Conservation (phyloP, 2,113 vertebrate species). For the Paedocypris sp. region DNA sequence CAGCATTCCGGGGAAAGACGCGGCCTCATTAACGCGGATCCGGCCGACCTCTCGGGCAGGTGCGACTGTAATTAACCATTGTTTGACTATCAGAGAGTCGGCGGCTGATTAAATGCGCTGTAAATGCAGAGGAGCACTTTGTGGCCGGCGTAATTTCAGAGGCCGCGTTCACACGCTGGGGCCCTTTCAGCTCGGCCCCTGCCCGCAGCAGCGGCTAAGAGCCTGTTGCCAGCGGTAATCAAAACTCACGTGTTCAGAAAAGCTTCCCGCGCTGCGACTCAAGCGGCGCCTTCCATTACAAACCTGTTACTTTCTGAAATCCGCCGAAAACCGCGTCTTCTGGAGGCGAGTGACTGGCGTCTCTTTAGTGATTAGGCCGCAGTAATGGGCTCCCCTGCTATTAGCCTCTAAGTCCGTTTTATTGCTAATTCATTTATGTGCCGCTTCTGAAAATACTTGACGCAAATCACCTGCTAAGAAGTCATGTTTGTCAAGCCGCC, state of each 20-base stretch:
- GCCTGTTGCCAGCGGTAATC: constrained; percentile 98
- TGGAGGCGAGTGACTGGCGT: constrained; percentile 98
- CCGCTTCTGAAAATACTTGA: constrained; percentile 91
- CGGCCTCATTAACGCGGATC: constrained; percentile 80
- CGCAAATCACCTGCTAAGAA: constrained; percentile 93
- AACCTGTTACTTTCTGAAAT: constrained; percentile 95
- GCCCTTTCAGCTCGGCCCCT: constrained; percentile 83
- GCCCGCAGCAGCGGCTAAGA: constrained; percentile 90
- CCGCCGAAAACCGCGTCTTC: constrained; percentile 91
- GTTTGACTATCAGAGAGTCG: constrained; percentile 99
- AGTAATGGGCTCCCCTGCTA: constrained; percentile 97
- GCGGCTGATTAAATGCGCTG: constrained; percentile 94
- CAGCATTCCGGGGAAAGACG: constrained; percentile 52
- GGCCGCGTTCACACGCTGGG: constrained; percentile 94
- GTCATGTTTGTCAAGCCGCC: constrained; percentile 91
- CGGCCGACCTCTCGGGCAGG: constrained; percentile 88
- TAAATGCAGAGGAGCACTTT: constrained; percentile 81
- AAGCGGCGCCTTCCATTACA: constrained; percentile 98
- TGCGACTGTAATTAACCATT: constrained; percentile 99
- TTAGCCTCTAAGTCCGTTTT: constrained; percentile 90
- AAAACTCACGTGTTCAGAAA: constrained; percentile 94
- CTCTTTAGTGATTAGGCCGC: constrained; percentile 98
- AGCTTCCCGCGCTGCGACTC: constrained; percentile 83
- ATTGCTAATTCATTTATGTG: constrained; percentile 99
- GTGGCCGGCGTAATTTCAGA: constrained; percentile 84